Evolutionary conservation across 2,888 invertebrate species (phyloP).

Genomic region (Lacanobia wlatinum): DNA sequence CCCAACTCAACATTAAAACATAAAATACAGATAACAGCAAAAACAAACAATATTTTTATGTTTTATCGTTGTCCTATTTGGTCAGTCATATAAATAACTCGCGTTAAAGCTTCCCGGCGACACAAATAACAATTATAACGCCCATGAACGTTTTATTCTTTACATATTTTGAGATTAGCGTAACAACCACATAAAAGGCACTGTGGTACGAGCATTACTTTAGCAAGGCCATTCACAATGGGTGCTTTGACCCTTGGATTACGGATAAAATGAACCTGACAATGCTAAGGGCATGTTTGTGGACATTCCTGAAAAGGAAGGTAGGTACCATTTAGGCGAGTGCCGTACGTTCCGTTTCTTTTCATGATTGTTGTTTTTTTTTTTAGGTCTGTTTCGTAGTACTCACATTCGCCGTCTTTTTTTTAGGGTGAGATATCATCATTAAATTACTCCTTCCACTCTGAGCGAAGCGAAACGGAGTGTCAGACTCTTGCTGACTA

Average conservation of each 20-base stretch:
- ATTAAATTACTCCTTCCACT: too few species aligned
- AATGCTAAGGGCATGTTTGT: conserved; percentile 21
- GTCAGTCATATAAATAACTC: conserved; percentile 31
- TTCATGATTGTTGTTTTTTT: not conserved
- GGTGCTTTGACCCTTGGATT: conserved; percentile 40
- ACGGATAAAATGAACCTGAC: conserved; percentile 17
- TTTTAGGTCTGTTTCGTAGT: not conserved
- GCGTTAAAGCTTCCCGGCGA: conserved; percentile 21
- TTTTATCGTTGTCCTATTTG: conserved; percentile 23
- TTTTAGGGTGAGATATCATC: too few species aligned
- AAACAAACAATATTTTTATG: conserved; percentile 8
- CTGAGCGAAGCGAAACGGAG: too few species aligned
- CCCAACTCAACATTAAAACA: not conserved
- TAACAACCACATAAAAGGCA: conserved; percentile 34
- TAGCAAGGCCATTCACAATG: conserved; percentile 17
- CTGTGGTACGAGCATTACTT: conserved; percentile 31
- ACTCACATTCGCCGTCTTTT: not conserved
- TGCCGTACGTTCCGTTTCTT: not conserved
- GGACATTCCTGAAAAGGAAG: conserved; percentile 7
- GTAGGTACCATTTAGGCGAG: not conserved
- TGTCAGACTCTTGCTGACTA: too few species aligned
- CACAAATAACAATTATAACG: conserved; percentile 52
- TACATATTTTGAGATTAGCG: conserved; percentile 51
- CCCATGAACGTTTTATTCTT: conserved; percentile 51
- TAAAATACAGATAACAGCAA: not conserved